A percentile compares a stretch with the other conserved stretches of the same genome.
phyloP scores from a whole-genome alignment of 2,888 invertebrate species.

The Anthophora plumipes region DNA sequence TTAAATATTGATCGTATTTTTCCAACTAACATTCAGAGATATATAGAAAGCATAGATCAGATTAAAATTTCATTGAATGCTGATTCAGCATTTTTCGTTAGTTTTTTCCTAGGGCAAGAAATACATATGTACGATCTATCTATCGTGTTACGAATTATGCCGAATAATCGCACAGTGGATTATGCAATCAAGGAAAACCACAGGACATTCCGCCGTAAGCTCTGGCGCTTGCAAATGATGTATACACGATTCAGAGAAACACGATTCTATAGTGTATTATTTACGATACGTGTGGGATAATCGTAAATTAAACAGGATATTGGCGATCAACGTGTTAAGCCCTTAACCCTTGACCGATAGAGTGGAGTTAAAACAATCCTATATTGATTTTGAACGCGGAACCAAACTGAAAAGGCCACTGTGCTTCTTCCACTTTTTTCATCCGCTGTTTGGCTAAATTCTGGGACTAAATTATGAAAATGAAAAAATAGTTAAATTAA shows the following conservation, averaged over 20 bases:
- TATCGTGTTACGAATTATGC: not conserved
- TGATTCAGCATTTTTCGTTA: not conserved
- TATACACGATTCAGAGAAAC: not conserved
- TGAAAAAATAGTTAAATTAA: conserved; percentile 20
- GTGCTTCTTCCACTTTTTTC: not conserved
- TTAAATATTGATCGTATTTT: not conserved
- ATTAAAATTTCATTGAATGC: not conserved
- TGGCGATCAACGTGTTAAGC: conserved; percentile 19
- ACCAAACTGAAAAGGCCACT: not conserved
- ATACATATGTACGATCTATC: too few relatives aligned
- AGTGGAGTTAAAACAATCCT: conserved; percentile 3
- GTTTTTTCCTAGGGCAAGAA: not conserved
- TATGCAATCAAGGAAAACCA: not conserved
- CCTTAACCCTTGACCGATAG: not conserved
- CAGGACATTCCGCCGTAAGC: not conserved
- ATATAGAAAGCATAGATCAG: not conserved
- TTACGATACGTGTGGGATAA: not conserved
- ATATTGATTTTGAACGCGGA: conserved; percentile 4
- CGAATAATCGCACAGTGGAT: not conserved
- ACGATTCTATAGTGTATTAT: not conserved
- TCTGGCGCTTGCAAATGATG: not conserved
- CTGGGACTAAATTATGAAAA: not conserved
- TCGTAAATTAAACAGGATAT: conserved; percentile 8
- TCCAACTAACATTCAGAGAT: not conserved
- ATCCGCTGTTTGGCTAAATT: not conserved